phyloP scores from a whole-genome alignment of 2,113 vertebrate species.

The Eclectus roratus region DNA sequence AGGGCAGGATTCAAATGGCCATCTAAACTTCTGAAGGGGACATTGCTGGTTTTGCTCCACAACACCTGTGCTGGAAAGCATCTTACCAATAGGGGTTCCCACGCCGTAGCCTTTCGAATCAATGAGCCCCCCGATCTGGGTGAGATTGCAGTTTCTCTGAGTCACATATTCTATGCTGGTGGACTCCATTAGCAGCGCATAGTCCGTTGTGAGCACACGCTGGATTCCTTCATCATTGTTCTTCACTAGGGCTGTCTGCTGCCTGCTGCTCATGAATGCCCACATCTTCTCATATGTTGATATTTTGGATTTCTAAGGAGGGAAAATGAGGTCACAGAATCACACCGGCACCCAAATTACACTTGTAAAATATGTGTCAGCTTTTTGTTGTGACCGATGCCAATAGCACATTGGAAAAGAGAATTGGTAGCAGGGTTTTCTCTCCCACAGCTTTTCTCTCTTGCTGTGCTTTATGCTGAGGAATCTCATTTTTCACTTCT shows the following conservation, averaged over 20 bases:
- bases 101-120: constrained; percentile 98
- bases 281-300: constrained; percentile 99
- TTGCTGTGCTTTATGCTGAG: neutral
- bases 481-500: neutral
- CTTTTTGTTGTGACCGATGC: neutral
- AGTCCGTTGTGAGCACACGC: constrained; percentile 93
- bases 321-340: neutral
- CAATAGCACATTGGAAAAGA: neutral
- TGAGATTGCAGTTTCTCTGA: constrained; percentile 98
- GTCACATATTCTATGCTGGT: constrained; percentile 98
- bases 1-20: rapidly evolving
- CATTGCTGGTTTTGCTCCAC: too few species aligned
- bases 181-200: constrained; percentile 96
- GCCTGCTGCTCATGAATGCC: constrained; percentile 98
- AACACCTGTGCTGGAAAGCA: neutral
- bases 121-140: constrained; percentile 95
- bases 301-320: constrained; percentile 92
- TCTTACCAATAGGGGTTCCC: constrained; percentile 95
- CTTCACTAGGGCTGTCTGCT: constrained; percentile 92
- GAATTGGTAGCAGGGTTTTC: neutral
- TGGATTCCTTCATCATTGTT: constrained; percentile 95
- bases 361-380: neutral
- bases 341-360: neutral
- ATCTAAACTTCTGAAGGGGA: neutral
- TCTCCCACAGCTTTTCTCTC: neutral